Evolutionary conservation across 2,797 vertebrate genomes (phyloP).

Genomic region (Sebastes vulpes): DNA sequence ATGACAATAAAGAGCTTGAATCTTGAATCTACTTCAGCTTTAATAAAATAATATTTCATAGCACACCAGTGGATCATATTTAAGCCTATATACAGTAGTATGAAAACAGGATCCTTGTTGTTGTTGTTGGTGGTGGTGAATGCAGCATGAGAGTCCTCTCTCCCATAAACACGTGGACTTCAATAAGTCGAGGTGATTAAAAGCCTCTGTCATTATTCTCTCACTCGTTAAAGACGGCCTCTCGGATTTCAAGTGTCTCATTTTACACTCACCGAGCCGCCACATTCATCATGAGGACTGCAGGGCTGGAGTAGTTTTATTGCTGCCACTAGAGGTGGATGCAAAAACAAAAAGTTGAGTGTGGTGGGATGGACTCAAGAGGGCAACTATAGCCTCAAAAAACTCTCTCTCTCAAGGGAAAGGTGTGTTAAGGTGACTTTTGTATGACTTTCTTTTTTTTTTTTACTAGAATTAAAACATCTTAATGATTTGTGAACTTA

Average conservation of each 20-base stretch:
- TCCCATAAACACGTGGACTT: conserved; percentile 60
- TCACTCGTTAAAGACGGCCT: conserved; percentile 85
- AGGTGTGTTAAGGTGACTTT: conserved; percentile 74
- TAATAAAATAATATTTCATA: background rate
- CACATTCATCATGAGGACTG: conserved; percentile 94
- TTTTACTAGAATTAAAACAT: conserved; percentile 81
- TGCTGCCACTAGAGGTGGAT: conserved; percentile 96
- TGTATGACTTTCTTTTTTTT: conserved; percentile 57
- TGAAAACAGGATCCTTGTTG: conserved; percentile 26
- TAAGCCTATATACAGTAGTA: background rate
- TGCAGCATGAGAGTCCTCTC: conserved; percentile 45
- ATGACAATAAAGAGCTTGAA: no score
- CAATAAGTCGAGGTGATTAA: conserved; percentile 83
- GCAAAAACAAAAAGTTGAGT: conserved; percentile 87
- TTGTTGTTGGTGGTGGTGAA: background rate
- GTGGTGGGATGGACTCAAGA: conserved; percentile 91
- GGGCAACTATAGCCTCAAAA: conserved; percentile 74
- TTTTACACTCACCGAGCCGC: conserved; percentile 94
- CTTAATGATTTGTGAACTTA: conserved; percentile 54
- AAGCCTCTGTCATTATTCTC: conserved; percentile 83
- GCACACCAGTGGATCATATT: background rate
- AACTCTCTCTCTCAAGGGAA: conserved; percentile 39
- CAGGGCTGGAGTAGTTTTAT: conserved; percentile 88
- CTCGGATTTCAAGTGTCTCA: conserved; percentile 99
- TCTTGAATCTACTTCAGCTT: no score